Evolutionary conservation across 1,140 invertebrate species (phyloP).

Genomic region (Drosophila subpulchrella): DNA sequence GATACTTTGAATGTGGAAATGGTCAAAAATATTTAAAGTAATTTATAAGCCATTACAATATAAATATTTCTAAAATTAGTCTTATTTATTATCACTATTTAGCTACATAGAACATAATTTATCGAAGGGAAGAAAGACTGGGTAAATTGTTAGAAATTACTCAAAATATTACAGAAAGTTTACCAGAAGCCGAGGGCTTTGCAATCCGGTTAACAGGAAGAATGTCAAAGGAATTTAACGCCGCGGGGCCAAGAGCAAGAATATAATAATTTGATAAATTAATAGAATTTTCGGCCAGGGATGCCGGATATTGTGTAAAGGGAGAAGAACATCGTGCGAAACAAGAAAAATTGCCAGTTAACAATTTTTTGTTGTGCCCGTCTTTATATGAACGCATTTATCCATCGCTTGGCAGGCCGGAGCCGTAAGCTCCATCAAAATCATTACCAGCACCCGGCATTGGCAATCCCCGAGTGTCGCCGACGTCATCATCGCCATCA

Average conservation of each 20-base stretch:
- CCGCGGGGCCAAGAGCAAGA: conserved; percentile 28
- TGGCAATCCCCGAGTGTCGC: conserved; percentile 39
- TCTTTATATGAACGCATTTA: conserved; percentile 51
- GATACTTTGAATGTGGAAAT: too few species aligned
- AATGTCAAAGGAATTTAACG: conserved; percentile 38
- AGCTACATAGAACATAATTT: conserved; percentile 3
- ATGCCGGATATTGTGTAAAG: conserved; percentile 61
- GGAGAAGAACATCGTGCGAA: conserved; percentile 12
- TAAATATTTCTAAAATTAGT: too few species aligned
- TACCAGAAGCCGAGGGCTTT: background rate
- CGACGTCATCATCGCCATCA: conserved; percentile 39
- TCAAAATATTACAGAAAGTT: conserved; percentile 32
- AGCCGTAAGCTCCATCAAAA: conserved; percentile 68
- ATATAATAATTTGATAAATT: conserved; percentile 73
- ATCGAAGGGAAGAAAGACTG: background rate
- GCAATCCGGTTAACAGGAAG: conserved; percentile 27
- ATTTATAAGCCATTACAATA: too few species aligned
- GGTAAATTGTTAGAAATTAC: conserved; percentile 35
- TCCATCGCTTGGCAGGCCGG: conserved; percentile 12
- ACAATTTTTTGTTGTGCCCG: conserved; percentile 65
- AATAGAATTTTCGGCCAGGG: conserved; percentile 59
- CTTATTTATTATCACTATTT: conserved; percentile 12
- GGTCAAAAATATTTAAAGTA: too few species aligned
- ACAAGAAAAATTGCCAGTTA: conserved; percentile 75
- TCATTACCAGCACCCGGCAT: conserved; percentile 59